Evolutionary conservation across 2,113 vertebrate species (phyloP).

Genomic region (Hystrix brachyura): DNA sequence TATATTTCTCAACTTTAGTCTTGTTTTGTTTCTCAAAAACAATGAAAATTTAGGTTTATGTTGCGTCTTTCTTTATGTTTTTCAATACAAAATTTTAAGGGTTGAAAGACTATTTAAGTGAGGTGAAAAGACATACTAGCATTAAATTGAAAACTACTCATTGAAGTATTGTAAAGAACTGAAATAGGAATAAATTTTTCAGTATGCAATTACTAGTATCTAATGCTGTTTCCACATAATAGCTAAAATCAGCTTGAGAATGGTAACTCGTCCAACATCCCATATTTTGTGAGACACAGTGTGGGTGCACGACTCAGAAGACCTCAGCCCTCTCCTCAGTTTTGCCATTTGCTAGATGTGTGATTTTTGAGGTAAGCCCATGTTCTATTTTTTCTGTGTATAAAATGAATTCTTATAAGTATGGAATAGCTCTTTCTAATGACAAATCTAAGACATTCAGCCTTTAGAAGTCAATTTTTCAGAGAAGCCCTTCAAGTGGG

Average conservation of each 20-base stretch:
- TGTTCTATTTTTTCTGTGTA: constrained; percentile 20
- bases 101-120: not conserved
- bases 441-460: not conserved
- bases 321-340: not conserved
- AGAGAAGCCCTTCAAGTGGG: not conserved
- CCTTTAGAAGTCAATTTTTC: not conserved
- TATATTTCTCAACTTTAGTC: not conserved
- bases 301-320: not conserved
- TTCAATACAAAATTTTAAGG: constrained; percentile 2
- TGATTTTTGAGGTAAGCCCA: not conserved
- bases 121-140: not conserved
- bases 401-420: not conserved
- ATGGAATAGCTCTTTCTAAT: no score
- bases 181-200: constrained; percentile 20
- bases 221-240: not conserved
- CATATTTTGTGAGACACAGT: not conserved
- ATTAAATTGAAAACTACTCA: not conserved
- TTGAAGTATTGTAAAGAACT: constrained; percentile 8
- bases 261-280: not conserved
- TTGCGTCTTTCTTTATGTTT: not conserved
- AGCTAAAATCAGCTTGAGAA: constrained; percentile 29
- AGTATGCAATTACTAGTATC: not conserved
- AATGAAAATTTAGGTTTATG: not conserved
- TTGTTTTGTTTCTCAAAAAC: not conserved
- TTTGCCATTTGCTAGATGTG: not conserved